These are phyloP conservation scores for Apis dorsata DNA, from an alignment of 1,140 invertebrate genomes.

Conservation along the genomic window DNA sequence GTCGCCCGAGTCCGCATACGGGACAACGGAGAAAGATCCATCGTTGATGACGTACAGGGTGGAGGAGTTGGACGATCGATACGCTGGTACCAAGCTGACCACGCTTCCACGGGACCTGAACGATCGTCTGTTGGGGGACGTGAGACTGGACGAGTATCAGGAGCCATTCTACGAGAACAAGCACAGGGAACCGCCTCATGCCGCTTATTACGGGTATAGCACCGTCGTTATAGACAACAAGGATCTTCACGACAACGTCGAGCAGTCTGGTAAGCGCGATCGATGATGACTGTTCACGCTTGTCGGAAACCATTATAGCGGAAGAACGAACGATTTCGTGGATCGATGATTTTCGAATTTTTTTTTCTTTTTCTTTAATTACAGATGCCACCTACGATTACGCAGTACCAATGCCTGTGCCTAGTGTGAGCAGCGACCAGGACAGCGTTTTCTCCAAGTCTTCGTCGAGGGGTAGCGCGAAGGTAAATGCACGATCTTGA, in stretches of 20 bases:
- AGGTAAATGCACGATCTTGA: constrained; percentile 63
- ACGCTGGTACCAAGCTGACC: constrained; percentile 76
- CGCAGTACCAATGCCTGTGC: constrained; percentile 79
- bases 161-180: constrained; percentile 81
- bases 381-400: constrained; percentile 81
- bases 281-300: not conserved
- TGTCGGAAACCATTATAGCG: not conserved
- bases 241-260: constrained; percentile 79
- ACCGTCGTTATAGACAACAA: constrained; percentile 81
- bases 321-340: not conserved
- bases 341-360: too few species aligned
- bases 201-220: constrained; percentile 81
- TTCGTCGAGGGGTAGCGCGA: constrained; percentile 79
- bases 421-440: constrained; percentile 79
- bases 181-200: constrained; percentile 77
- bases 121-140: constrained; percentile 77
- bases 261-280: constrained; percentile 76
- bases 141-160: constrained; percentile 80
- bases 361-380: constrained; percentile 8
- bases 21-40: constrained; percentile 78
- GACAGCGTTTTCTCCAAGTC: constrained; percentile 81
- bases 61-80: constrained; percentile 78
- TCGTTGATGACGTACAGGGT: constrained; percentile 78
- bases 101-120: constrained; percentile 77
- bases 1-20: constrained; percentile 77